Evolutionary conservation across 64 coral and sea anemone genomes (phyloP).

Genomic region (Pocillopora damicornis): DNA sequence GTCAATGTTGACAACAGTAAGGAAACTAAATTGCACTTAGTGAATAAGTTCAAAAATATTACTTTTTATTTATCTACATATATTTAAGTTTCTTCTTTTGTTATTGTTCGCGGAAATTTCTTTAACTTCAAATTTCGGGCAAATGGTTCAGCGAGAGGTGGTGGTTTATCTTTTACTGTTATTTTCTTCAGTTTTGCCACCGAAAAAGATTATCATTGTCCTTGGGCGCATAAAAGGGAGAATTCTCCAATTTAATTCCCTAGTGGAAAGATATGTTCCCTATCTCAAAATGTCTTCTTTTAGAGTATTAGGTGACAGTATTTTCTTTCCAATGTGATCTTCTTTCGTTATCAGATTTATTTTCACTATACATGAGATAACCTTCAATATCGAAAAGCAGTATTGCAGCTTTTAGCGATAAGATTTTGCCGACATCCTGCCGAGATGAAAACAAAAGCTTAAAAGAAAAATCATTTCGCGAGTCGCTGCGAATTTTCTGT

Average conservation of each 20-base stretch:
- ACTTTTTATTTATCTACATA: neutral
- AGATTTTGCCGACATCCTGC: neutral
- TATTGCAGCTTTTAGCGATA: slow-evolving; percentile 9
- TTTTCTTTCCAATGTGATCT: neutral
- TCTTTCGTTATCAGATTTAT: slow-evolving; percentile 1
- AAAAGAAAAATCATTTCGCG: neutral
- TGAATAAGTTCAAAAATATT: neutral
- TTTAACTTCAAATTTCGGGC: neutral
- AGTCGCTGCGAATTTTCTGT: neutral
- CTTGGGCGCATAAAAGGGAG: no score
- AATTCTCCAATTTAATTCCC: neutral
- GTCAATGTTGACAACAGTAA: neutral
- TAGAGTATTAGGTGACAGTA: neutral
- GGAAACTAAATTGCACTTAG: neutral
- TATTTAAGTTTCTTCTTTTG: neutral
- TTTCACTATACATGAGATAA: slow-evolving; percentile 1
- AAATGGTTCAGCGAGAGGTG: neutral
- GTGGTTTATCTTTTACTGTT: no score
- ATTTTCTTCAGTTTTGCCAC: no score
- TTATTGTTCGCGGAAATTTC: neutral
- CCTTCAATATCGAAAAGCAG: neutral
- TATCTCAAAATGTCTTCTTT: neutral
- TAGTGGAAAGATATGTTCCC: neutral
- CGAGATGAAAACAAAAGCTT: neutral
- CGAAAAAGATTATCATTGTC: no score